Conservation (phyloP, 2,888 invertebrate species). For the Lathronympha strigana region DNA sequence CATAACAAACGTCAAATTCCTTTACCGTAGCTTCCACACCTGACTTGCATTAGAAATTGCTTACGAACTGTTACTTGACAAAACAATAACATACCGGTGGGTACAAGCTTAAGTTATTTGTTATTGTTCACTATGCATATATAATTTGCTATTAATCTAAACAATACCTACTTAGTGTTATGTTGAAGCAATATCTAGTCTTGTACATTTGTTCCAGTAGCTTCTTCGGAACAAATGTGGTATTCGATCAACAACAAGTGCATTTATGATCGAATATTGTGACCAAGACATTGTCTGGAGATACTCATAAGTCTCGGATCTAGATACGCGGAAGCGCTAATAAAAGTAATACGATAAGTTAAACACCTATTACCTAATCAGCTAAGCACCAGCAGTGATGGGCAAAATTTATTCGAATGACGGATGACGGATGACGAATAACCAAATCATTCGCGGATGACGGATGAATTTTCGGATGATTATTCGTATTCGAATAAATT, state of each 20-base stretch:
- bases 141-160: not conserved
- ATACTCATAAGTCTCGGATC: too few species aligned
- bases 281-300: too few species aligned
- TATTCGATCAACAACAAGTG: not conserved
- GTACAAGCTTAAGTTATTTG: constrained; percentile 4
- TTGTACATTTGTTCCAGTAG: not conserved
- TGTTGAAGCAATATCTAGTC: too few species aligned
- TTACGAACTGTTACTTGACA: constrained; percentile 3
- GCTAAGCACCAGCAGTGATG: not conserved
- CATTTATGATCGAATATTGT: not conserved
- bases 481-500: too few species aligned
- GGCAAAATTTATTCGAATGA: too few species aligned
- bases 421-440: too few species aligned
- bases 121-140: constrained; percentile 2
- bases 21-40: too few species aligned
- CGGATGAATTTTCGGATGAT: too few species aligned
- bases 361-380: not conserved
- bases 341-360: not conserved
- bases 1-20: too few species aligned
- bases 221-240: not conserved
- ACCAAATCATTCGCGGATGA: too few species aligned
- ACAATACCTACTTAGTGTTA: not conserved
- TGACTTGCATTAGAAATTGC: not conserved
- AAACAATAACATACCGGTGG: constrained; percentile 8
- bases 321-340: too few species aligned